Evolutionary conservation across 2,888 invertebrate genomes (phyloP).

Genomic region (Eristalis arbustorum): DNA sequence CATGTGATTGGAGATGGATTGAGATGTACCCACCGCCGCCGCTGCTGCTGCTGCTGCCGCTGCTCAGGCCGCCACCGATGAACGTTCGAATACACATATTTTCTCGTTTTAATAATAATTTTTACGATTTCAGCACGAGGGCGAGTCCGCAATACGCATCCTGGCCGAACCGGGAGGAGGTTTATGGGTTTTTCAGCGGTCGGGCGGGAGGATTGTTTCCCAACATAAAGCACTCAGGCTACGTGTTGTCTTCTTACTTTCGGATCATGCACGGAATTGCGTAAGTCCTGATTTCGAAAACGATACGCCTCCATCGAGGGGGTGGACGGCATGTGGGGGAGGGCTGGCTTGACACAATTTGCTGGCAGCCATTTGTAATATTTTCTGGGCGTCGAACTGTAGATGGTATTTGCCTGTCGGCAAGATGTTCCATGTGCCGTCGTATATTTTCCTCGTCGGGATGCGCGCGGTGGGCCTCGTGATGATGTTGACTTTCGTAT

Average conservation of each 20-base stretch:
- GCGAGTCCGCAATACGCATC: constrained; percentile 29
- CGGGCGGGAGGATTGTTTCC: not conserved
- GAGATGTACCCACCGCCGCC: constrained; percentile 46
- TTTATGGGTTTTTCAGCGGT: constrained; percentile 51
- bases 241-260: constrained; percentile 38
- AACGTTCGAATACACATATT: constrained; percentile 63
- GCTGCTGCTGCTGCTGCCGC: not conserved
- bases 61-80: constrained; percentile 19
- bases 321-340: too few relatives aligned
- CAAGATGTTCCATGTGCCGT: constrained; percentile 15
- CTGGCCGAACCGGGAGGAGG: constrained; percentile 18
- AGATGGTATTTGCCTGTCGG: constrained; percentile 21
- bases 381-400: constrained; percentile 20
- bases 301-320: constrained; percentile 4
- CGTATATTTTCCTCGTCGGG: constrained; percentile 26
- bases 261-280: constrained; percentile 63
- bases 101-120: constrained; percentile 65
- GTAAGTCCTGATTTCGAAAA: constrained; percentile 58
- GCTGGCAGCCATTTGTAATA: constrained; percentile 65
- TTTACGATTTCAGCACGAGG: constrained; percentile 57
- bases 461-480: not conserved
- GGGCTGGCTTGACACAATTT: constrained; percentile 48
- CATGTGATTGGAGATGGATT: constrained; percentile 65
- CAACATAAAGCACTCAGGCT: constrained; percentile 47
- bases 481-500: constrained; percentile 47